Base-by-base conservation (phyloP, 2,888 invertebrate species). In the Orthonevra nobilis region DNA sequence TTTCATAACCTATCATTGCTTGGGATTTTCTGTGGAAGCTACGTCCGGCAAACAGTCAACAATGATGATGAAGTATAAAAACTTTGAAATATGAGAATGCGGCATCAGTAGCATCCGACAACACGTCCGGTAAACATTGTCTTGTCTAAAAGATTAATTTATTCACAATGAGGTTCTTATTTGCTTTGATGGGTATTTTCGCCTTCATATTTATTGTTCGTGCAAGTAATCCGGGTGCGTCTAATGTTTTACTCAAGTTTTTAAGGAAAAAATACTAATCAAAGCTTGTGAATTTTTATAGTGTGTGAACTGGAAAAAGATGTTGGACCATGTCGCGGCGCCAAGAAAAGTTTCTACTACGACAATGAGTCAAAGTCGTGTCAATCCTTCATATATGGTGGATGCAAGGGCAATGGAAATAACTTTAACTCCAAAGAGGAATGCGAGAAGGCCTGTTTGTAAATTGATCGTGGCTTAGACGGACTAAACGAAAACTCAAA, bases 361-460 rank as follows among this genome's bases (percentile, higher is more conserved):
- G 81, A 85, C 52, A 12, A 54, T 2, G 81, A 82, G 3, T 42
- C 46, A 5, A 84, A 83, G 19, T 60, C 81, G 10, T 85, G 85
- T 40, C 70, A 85, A 48, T 2, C 64, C 14, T 85, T 85, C 64
- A 3, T 82, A 10, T 85, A 84, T 72, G 84, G 84, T 23, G 85
- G 84, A 9, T 85, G 85, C 52, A 69, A 73, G 15, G 84, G 85
- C 6, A 85, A 85, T 44, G 84, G 50, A 15, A 85, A 85, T 34
- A 82, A 83, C 36, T 85, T 85, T 48, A 4, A 19, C 0, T 61
- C 42, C 1, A 79, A 82, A 42, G 82, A 81, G 4, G 82, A 81
- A 1, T 85, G 85, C 34, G 83, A 83, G 32, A 79, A 83, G 34
- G 56, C 54, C 7, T 84, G 84, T 26, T 66, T 82, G 38, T 77